Base-by-base conservation (phyloP, 2,797 vertebrate genomes). In the Alcedo atthis region DNA sequence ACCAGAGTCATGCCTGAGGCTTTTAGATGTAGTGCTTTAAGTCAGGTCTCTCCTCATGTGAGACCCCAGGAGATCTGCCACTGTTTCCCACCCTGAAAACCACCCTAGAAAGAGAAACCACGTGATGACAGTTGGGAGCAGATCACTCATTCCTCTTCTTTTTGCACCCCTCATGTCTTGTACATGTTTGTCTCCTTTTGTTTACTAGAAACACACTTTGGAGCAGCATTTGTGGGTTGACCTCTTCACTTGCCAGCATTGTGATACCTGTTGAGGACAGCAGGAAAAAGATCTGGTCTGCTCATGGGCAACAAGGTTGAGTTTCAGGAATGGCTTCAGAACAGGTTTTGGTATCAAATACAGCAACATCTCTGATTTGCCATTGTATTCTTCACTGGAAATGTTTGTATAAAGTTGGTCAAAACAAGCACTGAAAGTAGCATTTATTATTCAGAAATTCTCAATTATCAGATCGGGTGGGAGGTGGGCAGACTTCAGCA, bases 191-290 rank as follows among this genome's bases (percentile, higher is more conserved):
- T 51, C 42, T 57, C 61, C 81, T 84, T 84, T 57, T 32, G 32
- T 55, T 81, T 78, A 51, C 57, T 46, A 55, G 70, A 66, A 74
- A 78, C 24, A 64, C 1, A 0, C 46, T 64, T 42, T 74, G 70
- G 49, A 40, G 46, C 30, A 66, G 51, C 19, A 42, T 42, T 81
- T 48, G 8, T 45, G 59, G 12, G 6, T 46, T 84, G 11, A 21
- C 20, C 32, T 64, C 30, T 68, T 13, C 24, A 5, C 21, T 59
- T 1, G 2, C n/a, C 35, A 48, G 28, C 33, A 22, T 21, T 0
- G 0, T 5, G 24, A 30, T 73, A 10, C 15, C 28, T 2, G 1
- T 17, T 30, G n/a, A 45, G 4, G 13, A 22, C 7, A 18, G 49
- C 42, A 75, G 13, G 32, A 15, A 4, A 70, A 70, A 79, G 63